Conservation (phyloP, 2,797 vertebrate species). For the Gallinago nigripennis region DNA sequence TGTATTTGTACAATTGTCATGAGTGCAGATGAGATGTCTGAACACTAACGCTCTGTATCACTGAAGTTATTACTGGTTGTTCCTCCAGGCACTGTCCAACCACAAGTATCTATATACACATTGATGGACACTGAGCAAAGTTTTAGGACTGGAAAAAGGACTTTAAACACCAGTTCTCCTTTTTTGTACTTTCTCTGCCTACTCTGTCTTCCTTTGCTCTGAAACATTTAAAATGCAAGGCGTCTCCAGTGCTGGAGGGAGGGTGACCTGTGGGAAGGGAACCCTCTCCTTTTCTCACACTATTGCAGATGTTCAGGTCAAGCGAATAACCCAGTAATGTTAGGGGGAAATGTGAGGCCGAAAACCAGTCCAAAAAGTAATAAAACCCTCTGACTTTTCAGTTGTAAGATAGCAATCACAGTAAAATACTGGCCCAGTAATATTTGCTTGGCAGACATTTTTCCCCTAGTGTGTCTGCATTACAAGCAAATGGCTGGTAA, state of each 20-base stretch:
- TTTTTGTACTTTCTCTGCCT: neutral
- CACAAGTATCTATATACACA: neutral
- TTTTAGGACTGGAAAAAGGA: neutral
- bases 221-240: neutral
- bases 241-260: neutral
- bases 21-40: neutral
- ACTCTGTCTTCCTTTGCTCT: neutral
- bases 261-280: neutral
- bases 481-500: conserved; percentile 51
- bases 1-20: neutral
- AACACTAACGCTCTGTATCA: neutral
- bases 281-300: neutral
- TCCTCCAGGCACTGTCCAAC: neutral
- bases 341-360: neutral
- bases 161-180: neutral
- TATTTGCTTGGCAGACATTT: neutral
- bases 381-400: neutral
- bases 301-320: neutral
- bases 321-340: neutral
- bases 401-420: neutral
- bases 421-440: neutral
- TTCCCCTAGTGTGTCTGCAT: neutral
- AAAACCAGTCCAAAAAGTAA: neutral
- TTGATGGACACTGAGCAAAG: neutral
- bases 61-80: neutral